phyloP scores from a whole-genome alignment of 1,140 invertebrate genomes.

The Scylla paramamosain region DNA sequence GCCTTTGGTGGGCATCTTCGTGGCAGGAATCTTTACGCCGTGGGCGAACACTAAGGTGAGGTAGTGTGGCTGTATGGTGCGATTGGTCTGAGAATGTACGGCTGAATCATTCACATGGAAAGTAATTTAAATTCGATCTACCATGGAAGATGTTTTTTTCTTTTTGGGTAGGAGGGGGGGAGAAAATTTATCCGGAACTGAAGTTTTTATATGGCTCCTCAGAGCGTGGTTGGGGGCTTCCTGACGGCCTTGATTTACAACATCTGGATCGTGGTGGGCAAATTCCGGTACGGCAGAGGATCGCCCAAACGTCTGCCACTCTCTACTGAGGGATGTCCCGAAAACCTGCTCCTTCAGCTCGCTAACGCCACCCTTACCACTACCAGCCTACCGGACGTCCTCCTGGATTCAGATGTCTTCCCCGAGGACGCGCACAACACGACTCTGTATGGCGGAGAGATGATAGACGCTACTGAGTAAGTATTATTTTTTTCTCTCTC shows the following conservation, averaged over 20 bases:
- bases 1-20: conserved; percentile 22
- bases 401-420: no score
- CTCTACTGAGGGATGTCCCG: conserved; percentile 39
- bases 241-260: background rate
- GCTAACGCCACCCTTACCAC: background rate
- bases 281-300: background rate
- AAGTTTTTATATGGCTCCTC: background rate
- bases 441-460: background rate
- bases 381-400: background rate
- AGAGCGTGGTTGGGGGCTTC: conserved; percentile 21
- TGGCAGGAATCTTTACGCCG: conserved; percentile 2
- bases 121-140: no score
- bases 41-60: conserved; percentile 41
- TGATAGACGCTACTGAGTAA: no score
- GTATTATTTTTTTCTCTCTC: no score
- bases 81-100: no score
- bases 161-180: no score
- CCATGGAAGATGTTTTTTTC: no score
- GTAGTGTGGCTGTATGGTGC: background rate
- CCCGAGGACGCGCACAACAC: background rate
- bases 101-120: no score
- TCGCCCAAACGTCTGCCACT: background rate
- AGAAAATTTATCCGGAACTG: no score
- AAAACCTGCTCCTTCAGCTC: background rate
- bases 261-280: conserved; percentile 38